Base-by-base conservation (phyloP, 2,113 vertebrate species). In the Sinocyclocheilus anophthalmus region DNA sequence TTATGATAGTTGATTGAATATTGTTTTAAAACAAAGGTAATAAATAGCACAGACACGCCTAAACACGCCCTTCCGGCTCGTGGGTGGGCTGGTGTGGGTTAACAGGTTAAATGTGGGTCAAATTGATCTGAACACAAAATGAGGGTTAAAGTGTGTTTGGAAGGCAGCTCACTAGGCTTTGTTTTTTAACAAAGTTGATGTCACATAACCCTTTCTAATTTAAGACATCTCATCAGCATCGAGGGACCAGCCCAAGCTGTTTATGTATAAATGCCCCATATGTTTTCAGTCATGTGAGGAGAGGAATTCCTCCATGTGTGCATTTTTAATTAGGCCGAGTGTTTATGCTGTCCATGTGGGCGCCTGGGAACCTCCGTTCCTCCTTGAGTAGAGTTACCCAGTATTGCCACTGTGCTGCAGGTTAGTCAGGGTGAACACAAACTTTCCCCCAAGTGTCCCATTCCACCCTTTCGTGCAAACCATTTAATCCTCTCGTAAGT, bases 401-500 rank as follows among this genome's bases (percentile, higher is more conserved):
- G 65, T 18, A 1, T 24, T 82, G 81, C 81, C 45, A 67, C 63
- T 70, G 61, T 82, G 80, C 63, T 69, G 2, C 45, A 69, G 81
- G 63, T 82, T 82, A 82, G 18, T 33, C 12, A 5, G 69, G 82
- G 82, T 81, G 13, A 86, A 18, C 87, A 89, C 86, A 91, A 87
- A 91, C 92, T 78, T 92, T 89, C 83, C 69, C 69, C 84, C 92
- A 94, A 93, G 93, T 93, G 93, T 93, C 92, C 88, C 87, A 84
- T 91, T 93, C 90, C 93, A 88, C 12, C 45, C 75, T 92, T 93
- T 84, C 84, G 87, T 93, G 90, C 90, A 93, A 93, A 86, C 90
- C 77, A 86, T 89, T 91, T 93, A 91, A 95, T 92, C 91, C 93
- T 90, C 80, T 84, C 84, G 84, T 85, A 90, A 95, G 92, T 92